Percentiles rank a stretch among this genome's conserved stretches.
Evolutionary conservation across 2,888 invertebrate genomes (phyloP).

Genomic region (Sinhomidia bicolor): DNA sequence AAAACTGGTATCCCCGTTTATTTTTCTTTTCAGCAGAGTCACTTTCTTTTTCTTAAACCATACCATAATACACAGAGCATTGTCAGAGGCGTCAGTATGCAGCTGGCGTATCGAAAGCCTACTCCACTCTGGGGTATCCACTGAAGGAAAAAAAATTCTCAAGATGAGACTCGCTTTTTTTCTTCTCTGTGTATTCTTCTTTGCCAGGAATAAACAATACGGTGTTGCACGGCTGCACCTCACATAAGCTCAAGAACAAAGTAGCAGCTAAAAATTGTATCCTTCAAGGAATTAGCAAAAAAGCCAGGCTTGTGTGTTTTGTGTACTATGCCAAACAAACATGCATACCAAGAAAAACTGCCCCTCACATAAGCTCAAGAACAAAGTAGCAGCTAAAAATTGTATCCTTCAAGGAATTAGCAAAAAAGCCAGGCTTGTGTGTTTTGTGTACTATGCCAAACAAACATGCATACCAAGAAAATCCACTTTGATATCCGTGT

Average conservation of each 20-base stretch:
- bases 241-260: not conserved
- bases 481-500: not conserved
- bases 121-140: not conserved
- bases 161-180: too few species aligned
- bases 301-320: not conserved
- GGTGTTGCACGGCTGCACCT: constrained; percentile 6
- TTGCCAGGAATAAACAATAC: constrained; percentile 22
- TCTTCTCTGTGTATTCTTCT: not conserved
- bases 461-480: not conserved
- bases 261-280: not conserved
- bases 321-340: too few species aligned
- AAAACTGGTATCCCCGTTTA: not conserved
- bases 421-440: not conserved
- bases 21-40: not conserved
- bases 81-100: constrained; percentile 19
- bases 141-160: too few species aligned
- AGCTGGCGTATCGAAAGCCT: constrained; percentile 1
- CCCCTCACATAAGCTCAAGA: not conserved
- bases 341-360: too few species aligned
- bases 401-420: constrained; percentile 9
- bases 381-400: not conserved
- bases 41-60: not conserved
- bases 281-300: constrained; percentile 34
- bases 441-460: too few species aligned
- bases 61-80: not conserved